phyloP scores from a whole-genome alignment of 2,113 vertebrate genomes.

The Toxotes chatareus region DNA sequence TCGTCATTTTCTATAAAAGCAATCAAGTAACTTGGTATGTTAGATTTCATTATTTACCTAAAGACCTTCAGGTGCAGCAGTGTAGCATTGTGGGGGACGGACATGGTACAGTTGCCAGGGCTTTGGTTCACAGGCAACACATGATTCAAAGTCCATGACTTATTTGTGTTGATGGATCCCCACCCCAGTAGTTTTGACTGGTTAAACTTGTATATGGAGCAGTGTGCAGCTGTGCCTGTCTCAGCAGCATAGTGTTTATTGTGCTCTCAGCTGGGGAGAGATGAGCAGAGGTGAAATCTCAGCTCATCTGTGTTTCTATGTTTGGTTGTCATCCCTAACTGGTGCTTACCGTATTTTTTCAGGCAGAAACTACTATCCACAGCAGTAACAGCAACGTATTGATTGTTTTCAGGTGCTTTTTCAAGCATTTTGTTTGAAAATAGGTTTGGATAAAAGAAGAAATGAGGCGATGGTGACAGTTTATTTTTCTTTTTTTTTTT shows the following conservation, averaged over 20 bases:
- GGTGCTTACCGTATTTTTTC: neutral
- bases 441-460: neutral
- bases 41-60: neutral
- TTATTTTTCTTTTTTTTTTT: constrained; percentile 9
- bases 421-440: neutral
- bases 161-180: neutral
- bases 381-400: constrained; percentile 11
- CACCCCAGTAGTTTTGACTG: neutral
- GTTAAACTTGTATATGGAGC: neutral
- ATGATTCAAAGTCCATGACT: no score
- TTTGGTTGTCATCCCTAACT: neutral
- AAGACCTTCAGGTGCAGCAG: constrained; percentile 17
- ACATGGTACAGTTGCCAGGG: no score
- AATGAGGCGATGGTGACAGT: neutral
- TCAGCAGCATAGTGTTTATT: neutral
- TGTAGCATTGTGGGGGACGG: no score
- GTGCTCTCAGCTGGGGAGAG: neutral
- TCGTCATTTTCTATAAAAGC: neutral
- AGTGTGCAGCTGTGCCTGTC: neutral
- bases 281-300: neutral
- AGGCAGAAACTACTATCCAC: neutral
- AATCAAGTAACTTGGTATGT: neutral
- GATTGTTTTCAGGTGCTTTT: neutral
- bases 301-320: neutral
- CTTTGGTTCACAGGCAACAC: no score